Conservation (phyloP, 2,113 vertebrate genomes). For the Cyanoramphus novaezelandiae region DNA sequence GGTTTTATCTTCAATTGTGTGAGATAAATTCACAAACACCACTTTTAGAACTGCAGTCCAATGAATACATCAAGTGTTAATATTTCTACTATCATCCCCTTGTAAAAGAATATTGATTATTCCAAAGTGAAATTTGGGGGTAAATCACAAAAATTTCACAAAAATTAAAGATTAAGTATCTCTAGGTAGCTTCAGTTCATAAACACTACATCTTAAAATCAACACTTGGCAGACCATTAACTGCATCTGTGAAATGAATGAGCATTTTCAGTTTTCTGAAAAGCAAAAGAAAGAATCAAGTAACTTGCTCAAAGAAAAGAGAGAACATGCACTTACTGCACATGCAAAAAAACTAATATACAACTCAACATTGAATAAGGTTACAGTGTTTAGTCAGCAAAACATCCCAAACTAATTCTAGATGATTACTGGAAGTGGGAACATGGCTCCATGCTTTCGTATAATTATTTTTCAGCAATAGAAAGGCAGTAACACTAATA, state of each 20-base stretch:
- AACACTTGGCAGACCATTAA: background rate
- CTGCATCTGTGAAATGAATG: background rate
- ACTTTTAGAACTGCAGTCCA: background rate
- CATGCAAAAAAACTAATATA: background rate
- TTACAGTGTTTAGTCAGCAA: background rate
- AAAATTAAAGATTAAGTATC: background rate
- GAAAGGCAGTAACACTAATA: background rate
- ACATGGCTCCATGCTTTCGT: background rate
- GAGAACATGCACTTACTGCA: background rate
- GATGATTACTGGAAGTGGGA: background rate
- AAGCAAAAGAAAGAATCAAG: background rate
- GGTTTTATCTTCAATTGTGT: background rate
- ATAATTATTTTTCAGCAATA: background rate
- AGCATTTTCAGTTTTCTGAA: background rate
- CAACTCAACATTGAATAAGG: background rate
- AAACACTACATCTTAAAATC: background rate
- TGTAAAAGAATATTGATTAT: background rate
- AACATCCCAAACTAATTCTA: background rate
- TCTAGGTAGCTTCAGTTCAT: background rate
- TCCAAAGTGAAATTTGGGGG: background rate
- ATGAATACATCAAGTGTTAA: background rate
- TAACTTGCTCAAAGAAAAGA: background rate
- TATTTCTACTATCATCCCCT: too few species aligned
- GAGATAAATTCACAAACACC: background rate
- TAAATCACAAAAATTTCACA: background rate